Evolutionary conservation across 2,113 vertebrate species (phyloP).

Genomic region (Oryzias melastigma): DNA sequence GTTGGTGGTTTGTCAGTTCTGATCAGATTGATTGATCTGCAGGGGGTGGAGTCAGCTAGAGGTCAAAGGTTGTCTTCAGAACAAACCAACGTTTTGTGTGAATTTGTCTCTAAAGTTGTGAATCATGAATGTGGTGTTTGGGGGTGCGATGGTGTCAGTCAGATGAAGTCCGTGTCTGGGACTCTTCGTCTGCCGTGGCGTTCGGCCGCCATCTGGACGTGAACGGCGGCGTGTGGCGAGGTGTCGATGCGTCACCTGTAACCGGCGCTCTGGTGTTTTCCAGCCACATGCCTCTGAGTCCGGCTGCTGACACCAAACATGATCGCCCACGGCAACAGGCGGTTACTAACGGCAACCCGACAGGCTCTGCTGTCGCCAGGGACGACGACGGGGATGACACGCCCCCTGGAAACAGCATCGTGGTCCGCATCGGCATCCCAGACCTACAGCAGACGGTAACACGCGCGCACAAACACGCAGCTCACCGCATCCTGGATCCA

Average conservation of each 20-base stretch:
- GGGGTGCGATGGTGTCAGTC: too few relatives aligned
- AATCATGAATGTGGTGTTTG: too few relatives aligned
- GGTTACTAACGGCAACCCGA: constrained; percentile 84
- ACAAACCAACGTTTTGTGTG: too few relatives aligned
- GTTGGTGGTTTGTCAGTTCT: too few relatives aligned
- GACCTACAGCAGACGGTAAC: constrained; percentile 95
- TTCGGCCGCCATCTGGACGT: neutral
- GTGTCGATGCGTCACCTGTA: neutral
- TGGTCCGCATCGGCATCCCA: constrained; percentile 92
- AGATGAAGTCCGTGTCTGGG: too few relatives aligned
- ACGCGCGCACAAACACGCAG: constrained; percentile 11
- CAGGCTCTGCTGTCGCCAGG: constrained; percentile 77
- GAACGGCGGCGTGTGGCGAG: neutral
- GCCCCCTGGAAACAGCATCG: constrained; percentile 81
- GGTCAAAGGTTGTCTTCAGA: too few relatives aligned
- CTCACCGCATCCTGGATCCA: neutral
- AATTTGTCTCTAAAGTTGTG: too few relatives aligned
- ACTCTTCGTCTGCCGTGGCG: too few relatives aligned
- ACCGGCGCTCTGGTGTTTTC: constrained; percentile 19
- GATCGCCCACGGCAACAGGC: constrained; percentile 85
- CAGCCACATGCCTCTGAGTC: constrained; percentile 90
- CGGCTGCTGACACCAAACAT: constrained; percentile 86
- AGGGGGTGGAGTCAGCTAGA: too few relatives aligned
- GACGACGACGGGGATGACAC: constrained; percentile 82
- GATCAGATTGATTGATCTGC: too few relatives aligned